phyloP scores from a whole-genome alignment of 2,888 invertebrate genomes.

The Allacma fusca region DNA sequence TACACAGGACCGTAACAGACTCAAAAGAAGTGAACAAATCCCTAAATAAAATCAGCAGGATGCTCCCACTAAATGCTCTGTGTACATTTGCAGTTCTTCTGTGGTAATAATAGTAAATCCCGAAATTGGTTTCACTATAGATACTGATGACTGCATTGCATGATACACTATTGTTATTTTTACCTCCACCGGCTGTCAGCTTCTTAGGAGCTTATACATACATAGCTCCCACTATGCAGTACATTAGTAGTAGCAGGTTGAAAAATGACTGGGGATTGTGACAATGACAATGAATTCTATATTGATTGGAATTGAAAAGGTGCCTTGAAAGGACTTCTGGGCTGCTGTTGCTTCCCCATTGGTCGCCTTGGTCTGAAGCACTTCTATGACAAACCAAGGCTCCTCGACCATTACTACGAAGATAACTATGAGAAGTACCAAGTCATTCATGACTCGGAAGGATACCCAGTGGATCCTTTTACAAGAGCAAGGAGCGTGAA shows the following conservation, averaged over 20 bases:
- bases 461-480: conserved; percentile 19
- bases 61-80: background rate
- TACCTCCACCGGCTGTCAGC: background rate
- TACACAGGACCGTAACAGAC: background rate
- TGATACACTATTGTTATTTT: background rate
- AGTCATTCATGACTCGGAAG: conserved; percentile 21
- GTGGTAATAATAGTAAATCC: background rate
- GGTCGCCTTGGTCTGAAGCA: conserved; percentile 23
- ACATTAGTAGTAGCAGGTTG: background rate
- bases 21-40: background rate
- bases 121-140: background rate
- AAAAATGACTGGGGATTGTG: background rate
- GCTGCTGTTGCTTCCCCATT: conserved; percentile 10
- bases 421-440: background rate
- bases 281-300: conserved; percentile 1
- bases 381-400: conserved; percentile 31
- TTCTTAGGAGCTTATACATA: too few species aligned
- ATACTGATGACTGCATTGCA: background rate
- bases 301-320: conserved; percentile 23
- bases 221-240: background rate
- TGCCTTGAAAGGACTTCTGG: conserved; percentile 28
- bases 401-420: conserved; percentile 19
- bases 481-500: conserved; percentile 16
- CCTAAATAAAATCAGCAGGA: background rate
- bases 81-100: background rate